Percentiles rank a stretch among this genome's conserved stretches.
These are phyloP conservation scores for Scaptomyza reducta DNA, from an alignment of 2,888 invertebrate genomes.

Conservation along the genomic window DNA sequence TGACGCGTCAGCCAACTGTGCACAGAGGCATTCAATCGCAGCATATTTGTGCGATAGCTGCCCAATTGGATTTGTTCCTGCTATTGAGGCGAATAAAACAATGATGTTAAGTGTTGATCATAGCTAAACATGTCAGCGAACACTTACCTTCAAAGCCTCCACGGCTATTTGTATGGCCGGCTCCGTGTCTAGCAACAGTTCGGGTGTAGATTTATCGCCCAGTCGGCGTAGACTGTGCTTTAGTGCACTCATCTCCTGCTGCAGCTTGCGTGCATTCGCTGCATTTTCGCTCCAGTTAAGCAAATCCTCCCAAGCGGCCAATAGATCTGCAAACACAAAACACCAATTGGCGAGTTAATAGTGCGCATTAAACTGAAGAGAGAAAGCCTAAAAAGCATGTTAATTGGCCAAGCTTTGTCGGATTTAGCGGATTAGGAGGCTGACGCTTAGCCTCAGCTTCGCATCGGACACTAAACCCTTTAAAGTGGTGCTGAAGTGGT, in stretches of 20 bases:
- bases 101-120: neutral
- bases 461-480: slow-evolving; percentile 43
- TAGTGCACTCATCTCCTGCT: slow-evolving; percentile 84
- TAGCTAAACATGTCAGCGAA: neutral
- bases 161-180: slow-evolving; percentile 84
- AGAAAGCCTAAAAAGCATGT: slow-evolving; percentile 39
- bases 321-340: slow-evolving; percentile 78
- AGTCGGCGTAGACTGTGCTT: slow-evolving; percentile 82
- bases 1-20: slow-evolving; percentile 85
- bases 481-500: neutral
- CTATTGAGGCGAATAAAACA: slow-evolving; percentile 54
- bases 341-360: slow-evolving; percentile 30
- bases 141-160: slow-evolving; percentile 83
- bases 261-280: slow-evolving; percentile 83
- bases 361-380: slow-evolving; percentile 14
- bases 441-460: neutral
- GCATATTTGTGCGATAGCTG: slow-evolving; percentile 84
- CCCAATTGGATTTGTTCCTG: slow-evolving; percentile 83
- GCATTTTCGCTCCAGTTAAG: slow-evolving; percentile 85
- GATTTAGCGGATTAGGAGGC: neutral
- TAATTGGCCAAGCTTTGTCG: slow-evolving; percentile 12
- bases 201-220: slow-evolving; percentile 81
- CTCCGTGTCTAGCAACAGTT: slow-evolving; percentile 82
- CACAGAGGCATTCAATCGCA: slow-evolving; percentile 84
- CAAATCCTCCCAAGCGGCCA: slow-evolving; percentile 84